phyloP scores from a whole-genome alignment of 2,113 vertebrate species.

The Anolis carolinensis region DNA sequence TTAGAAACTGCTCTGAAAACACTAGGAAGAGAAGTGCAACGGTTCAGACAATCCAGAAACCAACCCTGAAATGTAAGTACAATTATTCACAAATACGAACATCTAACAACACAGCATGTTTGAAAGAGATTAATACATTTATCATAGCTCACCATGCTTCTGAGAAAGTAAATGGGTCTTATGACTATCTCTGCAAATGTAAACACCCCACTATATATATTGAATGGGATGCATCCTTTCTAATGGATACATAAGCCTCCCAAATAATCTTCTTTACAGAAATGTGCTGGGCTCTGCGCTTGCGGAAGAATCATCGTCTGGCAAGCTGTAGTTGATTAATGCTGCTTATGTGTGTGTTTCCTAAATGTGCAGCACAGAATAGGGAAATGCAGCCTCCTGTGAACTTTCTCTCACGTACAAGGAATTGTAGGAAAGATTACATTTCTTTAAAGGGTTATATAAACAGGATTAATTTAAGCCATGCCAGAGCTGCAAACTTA shows the following conservation, averaged over 20 bases:
- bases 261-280: slow-evolving; percentile 29
- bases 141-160: not conserved
- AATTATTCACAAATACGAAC: accelerated
- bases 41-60: slow-evolving; percentile 2
- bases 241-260: slow-evolving; percentile 11
- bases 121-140: slow-evolving; percentile 1
- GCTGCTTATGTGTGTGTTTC: not conserved
- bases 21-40: not conserved
- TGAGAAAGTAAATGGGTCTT: slow-evolving; percentile 25
- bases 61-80: not conserved
- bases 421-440: slow-evolving; percentile 3
- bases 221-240: slow-evolving; percentile 3
- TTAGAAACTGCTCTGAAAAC: slow-evolving; percentile 21
- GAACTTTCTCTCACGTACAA: slow-evolving; percentile 55
- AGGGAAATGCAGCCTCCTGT: not conserved
- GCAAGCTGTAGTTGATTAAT: slow-evolving; percentile 37
- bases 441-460: slow-evolving; percentile 47
- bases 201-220: not conserved
- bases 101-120: slow-evolving; percentile 7
- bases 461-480: slow-evolving; percentile 55
- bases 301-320: slow-evolving; percentile 16
- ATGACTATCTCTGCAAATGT: slow-evolving; percentile 11
- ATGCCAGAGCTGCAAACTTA: slow-evolving; percentile 55
- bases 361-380: not conserved
- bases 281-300: slow-evolving; percentile 1